Percentiles rank a stretch among this genome's conserved stretches.
phyloP scores from a whole-genome alignment of 2,888 invertebrate genomes.

The Heteromurus nitidus region DNA sequence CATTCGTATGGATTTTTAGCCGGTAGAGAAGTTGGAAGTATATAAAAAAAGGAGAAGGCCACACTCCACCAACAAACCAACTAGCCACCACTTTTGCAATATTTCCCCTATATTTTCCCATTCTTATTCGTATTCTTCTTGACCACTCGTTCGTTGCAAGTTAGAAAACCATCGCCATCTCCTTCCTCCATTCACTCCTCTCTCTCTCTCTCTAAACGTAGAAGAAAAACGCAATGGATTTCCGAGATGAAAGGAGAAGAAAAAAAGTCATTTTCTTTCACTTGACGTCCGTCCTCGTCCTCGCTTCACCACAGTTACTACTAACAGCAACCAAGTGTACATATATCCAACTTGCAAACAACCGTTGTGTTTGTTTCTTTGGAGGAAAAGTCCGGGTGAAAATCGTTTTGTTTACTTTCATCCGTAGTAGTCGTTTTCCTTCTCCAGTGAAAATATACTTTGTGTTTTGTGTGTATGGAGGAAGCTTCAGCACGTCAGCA shows the following conservation, averaged over 20 bases:
- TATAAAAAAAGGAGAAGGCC: background rate
- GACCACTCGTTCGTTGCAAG: too few species aligned
- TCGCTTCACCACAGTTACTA: too few species aligned
- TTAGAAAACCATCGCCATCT: too few species aligned
- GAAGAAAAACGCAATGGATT: too few species aligned
- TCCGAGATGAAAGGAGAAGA: background rate
- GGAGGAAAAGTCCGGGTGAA: background rate
- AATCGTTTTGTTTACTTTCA: background rate
- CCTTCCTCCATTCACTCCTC: too few species aligned
- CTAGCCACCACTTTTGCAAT: too few species aligned
- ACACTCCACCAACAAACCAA: background rate
- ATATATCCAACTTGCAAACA: too few species aligned
- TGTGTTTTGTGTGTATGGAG: background rate
- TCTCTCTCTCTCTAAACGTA: too few species aligned
- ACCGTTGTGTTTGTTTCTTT: too few species aligned
- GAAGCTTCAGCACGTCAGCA: conserved; percentile 20
- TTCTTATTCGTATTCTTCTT: background rate
- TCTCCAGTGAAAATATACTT: background rate
- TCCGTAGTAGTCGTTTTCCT: conserved; percentile 1
- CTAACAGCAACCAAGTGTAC: too few species aligned
- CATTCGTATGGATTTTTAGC: too few species aligned
- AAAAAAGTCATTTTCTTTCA: conserved; percentile 2
- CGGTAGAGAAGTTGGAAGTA: background rate
- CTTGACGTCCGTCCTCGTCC: background rate
- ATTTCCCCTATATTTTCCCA: background rate